Evolutionary conservation across 2,888 invertebrate genomes (phyloP).

Genomic region (Lysandra coridon): DNA sequence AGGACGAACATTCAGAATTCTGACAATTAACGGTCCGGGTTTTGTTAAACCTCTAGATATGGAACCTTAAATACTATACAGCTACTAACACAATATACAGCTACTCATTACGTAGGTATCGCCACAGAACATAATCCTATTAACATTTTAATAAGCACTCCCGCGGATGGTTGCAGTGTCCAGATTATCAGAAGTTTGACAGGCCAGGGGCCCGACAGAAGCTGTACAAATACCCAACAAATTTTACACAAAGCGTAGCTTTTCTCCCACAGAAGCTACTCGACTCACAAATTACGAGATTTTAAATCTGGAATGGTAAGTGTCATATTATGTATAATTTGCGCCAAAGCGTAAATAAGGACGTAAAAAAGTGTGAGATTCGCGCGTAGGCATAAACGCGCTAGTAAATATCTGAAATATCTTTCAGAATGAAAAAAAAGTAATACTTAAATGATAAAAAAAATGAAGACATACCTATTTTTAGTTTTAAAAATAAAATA

Average conservation of each 20-base stretch:
- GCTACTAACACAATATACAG: too few relatives aligned
- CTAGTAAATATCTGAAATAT: too few relatives aligned
- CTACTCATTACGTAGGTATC: background rate
- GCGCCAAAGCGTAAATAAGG: background rate
- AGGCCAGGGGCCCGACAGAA: background rate
- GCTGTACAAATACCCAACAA: background rate
- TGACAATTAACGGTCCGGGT: too few relatives aligned
- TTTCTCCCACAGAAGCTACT: background rate
- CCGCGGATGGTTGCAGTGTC: background rate
- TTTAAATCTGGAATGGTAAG: background rate
- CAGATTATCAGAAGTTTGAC: constrained; percentile 21
- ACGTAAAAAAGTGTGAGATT: background rate
- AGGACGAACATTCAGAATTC: too few relatives aligned
- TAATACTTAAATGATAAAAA: too few relatives aligned
- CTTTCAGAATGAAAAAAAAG: too few relatives aligned
- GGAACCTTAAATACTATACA: too few relatives aligned
- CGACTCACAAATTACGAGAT: background rate
- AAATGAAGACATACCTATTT: too few relatives aligned
- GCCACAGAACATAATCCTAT: background rate
- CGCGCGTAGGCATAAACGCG: too few relatives aligned
- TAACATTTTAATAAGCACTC: constrained; percentile 8
- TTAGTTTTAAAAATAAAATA: too few relatives aligned
- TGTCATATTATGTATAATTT: too few relatives aligned
- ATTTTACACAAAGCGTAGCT: background rate
- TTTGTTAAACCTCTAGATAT: too few relatives aligned